Conservation (phyloP, 1,140 invertebrate genomes). For the Popillia japonica region DNA sequence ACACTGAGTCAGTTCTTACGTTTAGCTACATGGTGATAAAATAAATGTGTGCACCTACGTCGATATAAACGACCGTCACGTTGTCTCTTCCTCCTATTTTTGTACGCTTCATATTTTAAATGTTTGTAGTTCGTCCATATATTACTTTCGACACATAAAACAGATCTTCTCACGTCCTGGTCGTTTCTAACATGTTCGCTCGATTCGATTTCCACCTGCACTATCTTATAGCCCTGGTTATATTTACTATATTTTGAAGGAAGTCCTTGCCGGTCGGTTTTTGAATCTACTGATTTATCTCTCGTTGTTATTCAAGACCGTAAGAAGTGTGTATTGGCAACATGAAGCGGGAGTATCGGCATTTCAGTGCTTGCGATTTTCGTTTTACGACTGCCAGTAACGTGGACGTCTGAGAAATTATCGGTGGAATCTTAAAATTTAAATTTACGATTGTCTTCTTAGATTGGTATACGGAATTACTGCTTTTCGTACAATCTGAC, state of each 20-base stretch:
- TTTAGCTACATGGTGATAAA: neutral
- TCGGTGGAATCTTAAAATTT: neutral
- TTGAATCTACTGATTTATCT: constrained; percentile 12
- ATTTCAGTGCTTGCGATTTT: neutral
- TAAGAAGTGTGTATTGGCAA: constrained; percentile 17
- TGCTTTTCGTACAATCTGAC: neutral
- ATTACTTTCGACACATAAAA: constrained; percentile 11
- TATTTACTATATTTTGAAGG: neutral
- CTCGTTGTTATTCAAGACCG: constrained; percentile 25
- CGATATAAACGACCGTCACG: neutral
- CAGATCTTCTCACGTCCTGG: constrained; percentile 21
- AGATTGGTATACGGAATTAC: neutral
- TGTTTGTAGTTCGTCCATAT: neutral
- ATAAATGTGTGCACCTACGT: constrained; percentile 5
- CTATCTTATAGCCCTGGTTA: neutral
- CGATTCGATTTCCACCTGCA: neutral
- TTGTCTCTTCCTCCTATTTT: constrained; percentile 14
- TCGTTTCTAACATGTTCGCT: neutral
- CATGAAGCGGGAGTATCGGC: neutral
- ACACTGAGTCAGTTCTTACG: neutral
- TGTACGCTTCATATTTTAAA: neutral
- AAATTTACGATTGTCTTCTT: neutral
- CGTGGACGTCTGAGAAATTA: neutral
- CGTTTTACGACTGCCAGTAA: neutral
- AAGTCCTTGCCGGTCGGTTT: neutral